Conservation (phyloP, 2,113 vertebrate species). For the Callipepla squamata region DNA sequence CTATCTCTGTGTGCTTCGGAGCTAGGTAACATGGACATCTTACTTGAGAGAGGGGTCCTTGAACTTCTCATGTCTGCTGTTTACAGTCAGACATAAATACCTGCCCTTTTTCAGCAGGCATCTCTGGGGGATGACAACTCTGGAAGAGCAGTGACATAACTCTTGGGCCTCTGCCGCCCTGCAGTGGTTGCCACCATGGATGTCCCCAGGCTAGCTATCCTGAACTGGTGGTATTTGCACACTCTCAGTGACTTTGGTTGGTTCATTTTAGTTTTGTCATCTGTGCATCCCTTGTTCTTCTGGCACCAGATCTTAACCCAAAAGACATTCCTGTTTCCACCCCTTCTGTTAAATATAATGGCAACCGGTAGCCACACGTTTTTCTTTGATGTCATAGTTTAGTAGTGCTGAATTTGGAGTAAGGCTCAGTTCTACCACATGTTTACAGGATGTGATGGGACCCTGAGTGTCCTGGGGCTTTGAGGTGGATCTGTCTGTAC, state of each 20-base stretch:
- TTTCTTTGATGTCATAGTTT: neutral
- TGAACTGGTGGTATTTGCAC: neutral
- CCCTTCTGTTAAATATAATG: neutral
- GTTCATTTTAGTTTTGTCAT: neutral
- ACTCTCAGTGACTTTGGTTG: neutral
- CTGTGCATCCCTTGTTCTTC: neutral
- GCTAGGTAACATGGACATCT: neutral
- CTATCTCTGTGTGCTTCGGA: neutral
- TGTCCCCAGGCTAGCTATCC: neutral
- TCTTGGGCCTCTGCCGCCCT: neutral
- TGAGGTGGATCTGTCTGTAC: neutral
- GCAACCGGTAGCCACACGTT: neutral
- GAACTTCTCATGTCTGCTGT: neutral
- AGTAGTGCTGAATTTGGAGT: neutral
- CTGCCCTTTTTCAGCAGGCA: neutral
- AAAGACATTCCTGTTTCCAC: neutral
- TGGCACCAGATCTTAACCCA: neutral
- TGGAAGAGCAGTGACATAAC: neutral
- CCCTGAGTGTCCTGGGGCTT: neutral
- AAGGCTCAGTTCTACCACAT: neutral
- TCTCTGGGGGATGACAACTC: neutral
- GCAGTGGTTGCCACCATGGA: neutral
- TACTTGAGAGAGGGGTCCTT: neutral
- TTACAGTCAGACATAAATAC: neutral
- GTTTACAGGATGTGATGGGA: neutral